Base-by-base conservation (phyloP, 2,113 vertebrate species). In the Physeter macrocephalus region DNA sequence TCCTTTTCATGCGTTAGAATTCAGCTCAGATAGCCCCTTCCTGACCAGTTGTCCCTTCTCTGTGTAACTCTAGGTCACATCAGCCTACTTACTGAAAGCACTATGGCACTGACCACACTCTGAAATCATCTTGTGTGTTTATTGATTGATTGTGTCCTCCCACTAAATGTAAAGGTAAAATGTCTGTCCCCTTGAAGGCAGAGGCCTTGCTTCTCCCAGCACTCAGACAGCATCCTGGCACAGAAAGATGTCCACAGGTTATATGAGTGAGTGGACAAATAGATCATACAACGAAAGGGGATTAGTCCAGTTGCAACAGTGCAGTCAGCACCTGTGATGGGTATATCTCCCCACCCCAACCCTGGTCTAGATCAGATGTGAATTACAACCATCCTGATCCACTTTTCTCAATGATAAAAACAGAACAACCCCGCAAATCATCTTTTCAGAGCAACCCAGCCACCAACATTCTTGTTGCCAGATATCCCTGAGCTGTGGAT, bases 291-390 rank as follows among this genome's bases (percentile, higher is more conserved):
- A 12, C 4, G 23, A 2, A 54, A 57, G 34, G 36, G 36, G 62
- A 5, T 39, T 21, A 25, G 46, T 64, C 29, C 1, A 21, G 43
- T 6, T 4, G 17, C 25, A 36, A 57, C 13, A 1, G 7, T 23
- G 49, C 13, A 6, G 3, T 0, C 9, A 7, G 12, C 15, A 8
- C 66, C 39, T 66, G 23, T 4, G 6, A 12, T 8, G 39, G 61
- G 39, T 8, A 9, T 25, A 11, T 3, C 31, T 1, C 11, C n/a
- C 8, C 0, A 1, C 43, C 61, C 2, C 0, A 7, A 5, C 14
- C 46, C 20, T 11, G 1, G 1, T 36, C 21, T 0, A 8, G 77
- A 25, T 31, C 36, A 67, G 36, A n/a, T 20, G 17, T 36, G 49
- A 81, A 62, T 29, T 14, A 43, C 3, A 72, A n/a, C 29, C 10